Percentiles rank a stretch among this genome's conserved stretches.
phyloP scores from a whole-genome alignment of 2,797 vertebrate genomes.

The Cuculus canorus region DNA sequence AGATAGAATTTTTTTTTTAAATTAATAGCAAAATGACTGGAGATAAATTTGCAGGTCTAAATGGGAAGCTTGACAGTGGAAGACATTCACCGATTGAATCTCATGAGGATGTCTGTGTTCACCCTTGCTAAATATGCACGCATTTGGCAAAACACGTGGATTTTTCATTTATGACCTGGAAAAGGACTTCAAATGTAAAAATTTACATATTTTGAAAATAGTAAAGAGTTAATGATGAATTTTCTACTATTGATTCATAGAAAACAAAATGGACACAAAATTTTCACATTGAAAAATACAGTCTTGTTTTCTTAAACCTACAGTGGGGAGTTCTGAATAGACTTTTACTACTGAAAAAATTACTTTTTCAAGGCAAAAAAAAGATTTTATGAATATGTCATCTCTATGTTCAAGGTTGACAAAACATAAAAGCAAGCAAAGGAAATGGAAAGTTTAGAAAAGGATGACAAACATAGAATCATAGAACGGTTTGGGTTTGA shows the following conservation, averaged over 20 bases:
- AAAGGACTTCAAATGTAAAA: not conserved
- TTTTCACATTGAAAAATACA: not conserved
- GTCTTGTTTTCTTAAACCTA: not conserved
- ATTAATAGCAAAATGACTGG: not conserved
- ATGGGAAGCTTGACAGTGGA: not conserved
- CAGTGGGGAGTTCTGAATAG: not conserved
- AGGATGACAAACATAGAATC: not conserved
- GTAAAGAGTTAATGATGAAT: not conserved
- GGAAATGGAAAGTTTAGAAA: not conserved
- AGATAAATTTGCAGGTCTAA: not conserved
- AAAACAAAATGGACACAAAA: not conserved
- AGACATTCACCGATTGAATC: not conserved
- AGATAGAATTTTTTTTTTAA: not conserved
- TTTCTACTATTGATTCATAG: not conserved
- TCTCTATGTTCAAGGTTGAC: not conserved
- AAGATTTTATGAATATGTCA: not conserved
- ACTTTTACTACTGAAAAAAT: not conserved
- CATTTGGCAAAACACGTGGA: not conserved
- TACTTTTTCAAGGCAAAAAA: not conserved
- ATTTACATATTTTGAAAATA: not conserved
- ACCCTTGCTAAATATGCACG: not conserved
- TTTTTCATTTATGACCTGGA: not conserved
- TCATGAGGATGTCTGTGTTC: not conserved
- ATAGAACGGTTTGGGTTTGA: too few species aligned
- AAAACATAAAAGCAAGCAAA: not conserved